phyloP scores from a whole-genome alignment of 1,140 invertebrate genomes.

The Dufourea novaeangliae region DNA sequence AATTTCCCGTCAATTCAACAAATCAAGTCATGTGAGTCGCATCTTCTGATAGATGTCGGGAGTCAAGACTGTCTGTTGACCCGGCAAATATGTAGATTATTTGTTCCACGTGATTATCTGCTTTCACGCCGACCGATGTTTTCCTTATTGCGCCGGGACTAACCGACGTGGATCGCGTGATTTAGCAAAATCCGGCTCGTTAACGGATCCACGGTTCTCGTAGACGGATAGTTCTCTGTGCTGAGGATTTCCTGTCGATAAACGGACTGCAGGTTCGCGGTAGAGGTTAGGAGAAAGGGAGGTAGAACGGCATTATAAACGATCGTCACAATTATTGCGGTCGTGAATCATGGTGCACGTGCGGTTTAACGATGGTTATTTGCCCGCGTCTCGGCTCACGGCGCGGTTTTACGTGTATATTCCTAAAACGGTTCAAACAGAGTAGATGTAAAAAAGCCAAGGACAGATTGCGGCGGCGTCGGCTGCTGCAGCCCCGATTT shows the following conservation, averaged over 20 bases:
- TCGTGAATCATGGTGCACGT: conserved; percentile 40
- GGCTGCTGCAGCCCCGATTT: too few species aligned
- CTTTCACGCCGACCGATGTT: conserved; percentile 3
- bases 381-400: not conserved
- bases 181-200: conserved; percentile 5
- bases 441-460: conserved; percentile 1
- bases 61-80: not conserved
- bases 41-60: not conserved
- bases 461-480: not conserved
- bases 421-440: conserved; percentile 19
- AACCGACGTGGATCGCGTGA: not conserved
- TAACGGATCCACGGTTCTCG: not conserved
- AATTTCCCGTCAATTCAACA: too few species aligned
- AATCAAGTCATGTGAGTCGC: not conserved
- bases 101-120: not conserved
- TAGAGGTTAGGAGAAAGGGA: not conserved
- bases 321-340: conserved; percentile 26
- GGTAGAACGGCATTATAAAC: conserved; percentile 15
- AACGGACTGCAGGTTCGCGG: not conserved
- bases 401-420: not conserved
- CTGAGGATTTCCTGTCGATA: not conserved
- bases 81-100: not conserved
- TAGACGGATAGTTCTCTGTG: too few species aligned
- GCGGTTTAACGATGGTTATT: conserved; percentile 33
- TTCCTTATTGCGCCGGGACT: not conserved